phyloP scores from a whole-genome alignment of 2,113 vertebrate genomes.

The Laterallus jamaicensis region DNA sequence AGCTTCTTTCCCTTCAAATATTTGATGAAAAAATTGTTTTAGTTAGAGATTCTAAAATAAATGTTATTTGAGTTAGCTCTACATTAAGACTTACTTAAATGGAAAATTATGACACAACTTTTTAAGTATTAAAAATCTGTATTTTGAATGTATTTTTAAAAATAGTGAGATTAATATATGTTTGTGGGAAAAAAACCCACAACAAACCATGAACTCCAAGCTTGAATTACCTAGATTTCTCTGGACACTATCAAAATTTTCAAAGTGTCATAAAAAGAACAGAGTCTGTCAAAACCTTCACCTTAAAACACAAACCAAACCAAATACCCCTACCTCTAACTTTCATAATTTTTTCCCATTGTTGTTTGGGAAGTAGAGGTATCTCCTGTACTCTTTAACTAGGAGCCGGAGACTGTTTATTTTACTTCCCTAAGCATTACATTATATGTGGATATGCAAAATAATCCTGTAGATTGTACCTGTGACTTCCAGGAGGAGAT shows the following conservation, averaged over 20 bases:
- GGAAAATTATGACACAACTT: neutral
- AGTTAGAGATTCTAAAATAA: neutral
- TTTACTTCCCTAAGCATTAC: neutral
- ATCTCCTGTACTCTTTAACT: neutral
- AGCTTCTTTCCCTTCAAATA: neutral
- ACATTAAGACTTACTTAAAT: neutral
- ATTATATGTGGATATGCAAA: neutral
- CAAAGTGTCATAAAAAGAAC: neutral
- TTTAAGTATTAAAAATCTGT: neutral
- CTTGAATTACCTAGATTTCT: constrained; percentile 15
- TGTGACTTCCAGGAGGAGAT: neutral
- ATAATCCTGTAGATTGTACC: neutral
- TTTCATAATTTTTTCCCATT: neutral
- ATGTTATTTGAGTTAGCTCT: neutral
- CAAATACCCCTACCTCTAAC: neutral
- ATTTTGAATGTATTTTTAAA: neutral
- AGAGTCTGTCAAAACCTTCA: neutral
- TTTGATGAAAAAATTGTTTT: neutral
- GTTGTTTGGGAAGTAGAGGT: neutral
- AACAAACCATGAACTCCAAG: neutral
- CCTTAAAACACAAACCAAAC: neutral
- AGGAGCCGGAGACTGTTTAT: neutral
- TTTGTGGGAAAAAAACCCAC: neutral
- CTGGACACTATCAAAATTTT: constrained; percentile 24
- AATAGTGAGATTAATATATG: neutral